Evolutionary conservation across 2,113 vertebrate genomes (phyloP).

Genomic region (Sander vitreus): DNA sequence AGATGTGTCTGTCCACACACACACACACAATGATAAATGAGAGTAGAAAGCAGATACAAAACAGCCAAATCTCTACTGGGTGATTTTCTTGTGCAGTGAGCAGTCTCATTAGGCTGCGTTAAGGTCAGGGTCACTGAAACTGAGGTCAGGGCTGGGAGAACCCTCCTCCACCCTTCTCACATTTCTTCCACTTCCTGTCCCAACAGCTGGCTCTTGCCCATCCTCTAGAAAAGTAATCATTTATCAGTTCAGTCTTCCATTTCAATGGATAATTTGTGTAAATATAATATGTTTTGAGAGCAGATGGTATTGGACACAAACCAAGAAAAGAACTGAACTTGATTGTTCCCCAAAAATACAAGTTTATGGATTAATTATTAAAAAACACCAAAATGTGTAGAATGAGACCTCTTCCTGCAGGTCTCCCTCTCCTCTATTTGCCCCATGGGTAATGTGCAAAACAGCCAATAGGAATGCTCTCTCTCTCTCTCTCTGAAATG

Average conservation of each 20-base stretch:
- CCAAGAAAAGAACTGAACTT: neutral
- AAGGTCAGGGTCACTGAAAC: constrained; percentile 39
- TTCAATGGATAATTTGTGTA: neutral
- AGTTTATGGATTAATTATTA: neutral
- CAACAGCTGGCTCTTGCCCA: constrained; percentile 30
- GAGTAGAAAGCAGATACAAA: neutral
- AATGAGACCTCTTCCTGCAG: too few relatives aligned
- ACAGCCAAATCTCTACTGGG: constrained; percentile 4
- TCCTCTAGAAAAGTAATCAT: constrained; percentile 7
- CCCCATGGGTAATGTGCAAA: too few relatives aligned
- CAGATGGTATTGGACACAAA: neutral
- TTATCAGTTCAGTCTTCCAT: constrained; percentile 16
- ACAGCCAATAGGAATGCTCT: too few relatives aligned
- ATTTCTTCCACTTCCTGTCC: constrained; percentile 63
- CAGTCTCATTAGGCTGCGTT: constrained; percentile 37
- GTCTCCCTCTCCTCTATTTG: too few relatives aligned
- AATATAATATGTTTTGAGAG: too few relatives aligned
- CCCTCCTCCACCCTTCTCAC: constrained; percentile 57
- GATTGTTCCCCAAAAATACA: neutral
- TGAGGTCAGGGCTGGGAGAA: constrained; percentile 53
- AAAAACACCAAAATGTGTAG: too few relatives aligned
- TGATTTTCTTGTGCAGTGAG: constrained; percentile 6
- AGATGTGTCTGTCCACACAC: neutral
- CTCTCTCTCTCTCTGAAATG: too few relatives aligned
- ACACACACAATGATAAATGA: constrained; percentile 2